Conservation (phyloP, 2,888 invertebrate species). For the Ennomos fuscantarius region DNA sequence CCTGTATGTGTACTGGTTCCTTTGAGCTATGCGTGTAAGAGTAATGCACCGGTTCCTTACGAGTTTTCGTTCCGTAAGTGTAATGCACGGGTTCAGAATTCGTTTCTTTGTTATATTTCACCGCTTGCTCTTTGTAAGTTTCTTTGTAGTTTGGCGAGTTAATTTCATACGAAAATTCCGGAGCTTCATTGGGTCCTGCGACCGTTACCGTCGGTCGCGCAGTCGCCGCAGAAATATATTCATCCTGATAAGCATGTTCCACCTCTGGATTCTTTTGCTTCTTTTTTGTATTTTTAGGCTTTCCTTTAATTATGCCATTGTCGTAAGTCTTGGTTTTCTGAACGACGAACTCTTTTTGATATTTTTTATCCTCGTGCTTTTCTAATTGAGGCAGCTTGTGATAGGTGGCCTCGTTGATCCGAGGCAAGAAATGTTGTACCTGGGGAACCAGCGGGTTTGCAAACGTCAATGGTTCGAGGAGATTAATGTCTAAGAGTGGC, state of each 20-base stretch:
- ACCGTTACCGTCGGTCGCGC: conserved; percentile 54
- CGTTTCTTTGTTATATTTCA: conserved; percentile 72
- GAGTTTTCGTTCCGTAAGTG: conserved; percentile 62
- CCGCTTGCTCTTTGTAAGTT: conserved; percentile 68
- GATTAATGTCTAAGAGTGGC: conserved; percentile 70
- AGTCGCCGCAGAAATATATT: conserved; percentile 43
- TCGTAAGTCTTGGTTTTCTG: conserved; percentile 67
- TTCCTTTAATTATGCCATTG: conserved; percentile 51
- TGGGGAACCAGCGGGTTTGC: conserved; percentile 78
- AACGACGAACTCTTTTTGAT: conserved; percentile 61
- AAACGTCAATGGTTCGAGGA: conserved; percentile 75
- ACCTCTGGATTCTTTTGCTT: conserved; percentile 56
- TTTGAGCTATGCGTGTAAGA: conserved; percentile 57
- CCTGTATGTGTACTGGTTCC: conserved; percentile 58
- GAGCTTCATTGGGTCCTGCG: conserved; percentile 57
- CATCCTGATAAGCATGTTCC: conserved; percentile 53
- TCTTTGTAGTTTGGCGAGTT: conserved; percentile 73
- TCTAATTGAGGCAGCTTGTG: conserved; percentile 58
- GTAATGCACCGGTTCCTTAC: conserved; percentile 67
- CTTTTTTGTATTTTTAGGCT: conserved; percentile 58
- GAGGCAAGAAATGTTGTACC: conserved; percentile 78
- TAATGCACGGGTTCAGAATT: conserved; percentile 64
- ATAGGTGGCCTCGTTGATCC: conserved; percentile 67
- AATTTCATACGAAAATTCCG: conserved; percentile 71
- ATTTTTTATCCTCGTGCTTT: conserved; percentile 54